Conservation (phyloP, 2,113 vertebrate species). For the Lophochroa leadbeateri region DNA sequence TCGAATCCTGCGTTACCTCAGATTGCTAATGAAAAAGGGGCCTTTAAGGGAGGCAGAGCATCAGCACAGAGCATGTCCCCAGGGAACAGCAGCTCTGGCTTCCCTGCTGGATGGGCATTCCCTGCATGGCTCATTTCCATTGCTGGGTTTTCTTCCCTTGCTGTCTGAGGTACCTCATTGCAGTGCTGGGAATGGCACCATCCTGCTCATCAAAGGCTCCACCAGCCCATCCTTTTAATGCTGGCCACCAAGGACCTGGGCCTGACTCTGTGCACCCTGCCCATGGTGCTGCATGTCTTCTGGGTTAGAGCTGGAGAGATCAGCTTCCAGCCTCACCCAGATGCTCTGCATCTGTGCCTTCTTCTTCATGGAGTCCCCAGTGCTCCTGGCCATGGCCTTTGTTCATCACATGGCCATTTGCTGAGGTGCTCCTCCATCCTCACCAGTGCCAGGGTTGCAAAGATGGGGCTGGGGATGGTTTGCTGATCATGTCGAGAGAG, state of each 20-base stretch:
- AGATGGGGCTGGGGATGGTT: neutral
- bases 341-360: neutral
- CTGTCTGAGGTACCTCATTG: neutral
- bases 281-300: neutral
- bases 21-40: neutral
- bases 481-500: neutral
- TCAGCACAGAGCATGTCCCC: neutral
- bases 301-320: neutral
- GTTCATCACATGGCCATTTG: neutral
- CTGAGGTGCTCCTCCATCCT: slow-evolving; percentile 46
- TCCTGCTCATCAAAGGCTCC: neutral
- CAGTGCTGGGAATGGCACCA: neutral
- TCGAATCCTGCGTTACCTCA: neutral
- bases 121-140: neutral
- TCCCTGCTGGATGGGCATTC: neutral
- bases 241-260: neutral
- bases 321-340: neutral
- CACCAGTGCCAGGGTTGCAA: neutral
- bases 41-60: too few species aligned
- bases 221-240: neutral
- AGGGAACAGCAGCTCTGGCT: neutral
- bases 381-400: neutral
- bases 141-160: neutral
- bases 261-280: neutral
- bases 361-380: neutral